These are phyloP conservation scores for Promerops cafer DNA, from an alignment of 2,113 vertebrate species.

Conservation along the genomic window DNA sequence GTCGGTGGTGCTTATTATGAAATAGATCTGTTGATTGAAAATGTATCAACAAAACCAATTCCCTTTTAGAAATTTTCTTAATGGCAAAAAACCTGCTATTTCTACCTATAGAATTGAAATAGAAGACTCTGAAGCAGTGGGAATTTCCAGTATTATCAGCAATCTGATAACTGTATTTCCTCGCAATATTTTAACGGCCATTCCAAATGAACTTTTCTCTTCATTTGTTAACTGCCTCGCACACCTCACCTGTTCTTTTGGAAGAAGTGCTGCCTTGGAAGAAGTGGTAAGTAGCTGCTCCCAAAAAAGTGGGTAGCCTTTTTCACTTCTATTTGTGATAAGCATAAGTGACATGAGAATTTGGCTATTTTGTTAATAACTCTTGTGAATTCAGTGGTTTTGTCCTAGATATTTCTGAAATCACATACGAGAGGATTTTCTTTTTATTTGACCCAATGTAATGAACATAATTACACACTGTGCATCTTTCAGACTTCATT, in stretches of 20 bases:
- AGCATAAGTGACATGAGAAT: neutral
- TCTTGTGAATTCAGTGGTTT: neutral
- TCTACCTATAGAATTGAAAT: conserved; percentile 89
- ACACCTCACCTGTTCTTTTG: conserved; percentile 95
- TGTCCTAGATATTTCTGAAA: neutral
- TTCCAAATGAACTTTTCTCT: conserved; percentile 94
- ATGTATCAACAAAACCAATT: neutral
- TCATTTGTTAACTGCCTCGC: conserved; percentile 98
- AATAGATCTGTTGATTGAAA: neutral
- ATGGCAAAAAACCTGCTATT: neutral
- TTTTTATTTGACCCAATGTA: neutral
- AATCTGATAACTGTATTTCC: conserved; percentile 97
- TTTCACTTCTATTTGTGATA: neutral
- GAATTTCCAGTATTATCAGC: conserved; percentile 95
- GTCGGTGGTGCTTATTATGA: neutral
- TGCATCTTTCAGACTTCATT: neutral
- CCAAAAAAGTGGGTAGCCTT: neutral
- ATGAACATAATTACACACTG: neutral
- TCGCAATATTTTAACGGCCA: conserved; percentile 88
- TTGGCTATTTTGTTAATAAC: neutral
- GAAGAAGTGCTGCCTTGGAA: conserved; percentile 94
- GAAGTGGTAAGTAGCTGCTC: conserved; percentile 85
- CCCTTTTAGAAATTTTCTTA: neutral
- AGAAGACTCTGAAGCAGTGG: conserved; percentile 97
- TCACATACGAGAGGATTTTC: neutral